Evolutionary conservation across 2,797 vertebrate species (phyloP), one percentile per base, ranked within the genome.

Genomic region (Holocentrus rufus): DNA sequence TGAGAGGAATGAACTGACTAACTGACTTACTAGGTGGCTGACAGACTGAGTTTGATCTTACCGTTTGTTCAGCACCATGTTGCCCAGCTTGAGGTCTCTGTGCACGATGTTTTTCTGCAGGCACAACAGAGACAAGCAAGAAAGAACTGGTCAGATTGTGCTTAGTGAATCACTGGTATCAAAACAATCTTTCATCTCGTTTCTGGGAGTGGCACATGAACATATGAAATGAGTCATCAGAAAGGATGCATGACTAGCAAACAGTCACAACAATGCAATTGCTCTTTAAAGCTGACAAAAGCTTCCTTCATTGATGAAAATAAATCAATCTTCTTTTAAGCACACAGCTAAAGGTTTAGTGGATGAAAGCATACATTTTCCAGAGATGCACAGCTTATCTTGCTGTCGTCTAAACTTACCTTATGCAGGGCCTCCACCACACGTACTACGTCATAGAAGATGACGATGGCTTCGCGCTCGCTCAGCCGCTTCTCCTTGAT

Each of bases 1-100:
- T 46, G 60, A 31, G n/a, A 57, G 0, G 1, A 65, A 65, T 54
- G 61, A 27, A 69, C 30, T 47, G 54, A 50, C 58, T 60, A 42
- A 39, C 34, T 65, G 30, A 34, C 31, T 27, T 27, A 27, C 25
- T 27, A 27, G 25, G 25, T 17, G 34, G 7, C 13, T 34, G 14
- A 64, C 7, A 36, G 34, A 42, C 72, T 22, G 42, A 14, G 57
- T n/a, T 65, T 73, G 13, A 13, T 61, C 94, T 94, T 91, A 99
- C 98, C 98, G 95, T 94, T 99, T 99, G 88, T 98, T 99, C 82
- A 99, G 96, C 95, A 99, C 98, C 98, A 99, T 99, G 92, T 99
- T 99, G 89, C 98, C 98, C 75, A 99, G 95, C 89, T 99, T 99
- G 91, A 99, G 94, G 94, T 99, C 98, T 95, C 98, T 94, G 91